Conservation (phyloP, 1,140 invertebrate genomes). For the Archegozetes longisetosus region DNA sequence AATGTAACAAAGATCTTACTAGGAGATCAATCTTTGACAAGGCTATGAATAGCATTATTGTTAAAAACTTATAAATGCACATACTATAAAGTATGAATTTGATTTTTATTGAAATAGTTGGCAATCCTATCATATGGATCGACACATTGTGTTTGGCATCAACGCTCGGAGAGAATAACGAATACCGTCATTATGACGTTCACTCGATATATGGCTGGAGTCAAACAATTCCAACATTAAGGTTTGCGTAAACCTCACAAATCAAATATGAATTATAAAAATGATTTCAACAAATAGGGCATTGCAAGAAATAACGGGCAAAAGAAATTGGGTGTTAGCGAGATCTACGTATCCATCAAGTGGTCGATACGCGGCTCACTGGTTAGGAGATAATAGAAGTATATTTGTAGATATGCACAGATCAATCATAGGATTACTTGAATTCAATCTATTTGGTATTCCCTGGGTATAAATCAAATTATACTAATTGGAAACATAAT, state of each 20-base stretch:
- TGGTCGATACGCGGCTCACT: conserved; percentile 67
- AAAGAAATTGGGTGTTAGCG: conserved; percentile 58
- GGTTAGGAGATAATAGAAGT: conserved; percentile 45
- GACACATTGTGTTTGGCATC: conserved; percentile 26
- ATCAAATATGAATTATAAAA: neutral
- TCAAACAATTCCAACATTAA: conserved; percentile 53
- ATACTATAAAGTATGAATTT: no score
- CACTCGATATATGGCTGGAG: conserved; percentile 66
- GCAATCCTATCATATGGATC: no score
- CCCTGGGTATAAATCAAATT: conserved; percentile 17
- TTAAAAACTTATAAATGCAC: no score
- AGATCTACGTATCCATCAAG: conserved; percentile 59
- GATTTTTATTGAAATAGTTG: no score
- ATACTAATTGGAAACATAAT: no score
- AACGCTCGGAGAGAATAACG: neutral
- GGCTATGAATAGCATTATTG: no score
- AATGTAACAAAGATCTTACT: no score
- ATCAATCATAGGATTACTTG: conserved; percentile 29
- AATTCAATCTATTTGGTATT: conserved; percentile 9
- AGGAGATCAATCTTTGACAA: no score
- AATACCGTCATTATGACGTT: conserved; percentile 30
- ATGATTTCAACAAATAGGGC: conserved; percentile 16
- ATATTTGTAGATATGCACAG: neutral
- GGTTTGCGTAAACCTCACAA: conserved; percentile 36
- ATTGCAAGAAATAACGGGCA: conserved; percentile 8